phyloP scores from a whole-genome alignment of 2,113 vertebrate species.

The Mirounga angustirostris region DNA sequence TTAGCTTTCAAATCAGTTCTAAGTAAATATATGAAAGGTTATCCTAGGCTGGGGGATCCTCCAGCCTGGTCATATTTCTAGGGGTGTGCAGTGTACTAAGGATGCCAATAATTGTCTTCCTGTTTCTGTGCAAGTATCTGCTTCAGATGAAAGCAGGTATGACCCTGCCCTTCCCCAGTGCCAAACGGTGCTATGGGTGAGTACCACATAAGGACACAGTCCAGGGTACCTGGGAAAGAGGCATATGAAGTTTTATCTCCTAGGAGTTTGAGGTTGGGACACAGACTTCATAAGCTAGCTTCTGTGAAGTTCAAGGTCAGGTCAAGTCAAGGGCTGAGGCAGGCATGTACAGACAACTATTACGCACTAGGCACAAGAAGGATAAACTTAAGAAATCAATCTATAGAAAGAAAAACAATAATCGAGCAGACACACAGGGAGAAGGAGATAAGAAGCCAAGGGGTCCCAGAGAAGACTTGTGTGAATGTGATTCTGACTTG shows the following conservation, averaged over 20 bases:
- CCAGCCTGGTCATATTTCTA: background rate
- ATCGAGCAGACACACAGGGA: background rate
- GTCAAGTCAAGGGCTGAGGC: background rate
- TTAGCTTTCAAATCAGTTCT: background rate
- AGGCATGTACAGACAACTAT: background rate
- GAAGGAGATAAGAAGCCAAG: background rate
- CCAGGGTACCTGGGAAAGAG: background rate
- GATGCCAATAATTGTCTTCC: background rate
- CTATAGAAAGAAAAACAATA: background rate
- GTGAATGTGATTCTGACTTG: background rate
- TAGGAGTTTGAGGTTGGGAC: background rate
- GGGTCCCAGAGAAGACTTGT: background rate
- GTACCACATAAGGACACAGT: background rate
- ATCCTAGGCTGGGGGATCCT: no score
- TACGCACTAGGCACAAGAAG: background rate
- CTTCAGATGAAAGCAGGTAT: background rate
- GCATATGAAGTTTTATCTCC: background rate
- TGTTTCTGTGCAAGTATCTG: background rate
- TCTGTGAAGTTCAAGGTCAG: background rate
- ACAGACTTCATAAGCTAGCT: background rate
- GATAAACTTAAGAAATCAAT: background rate
- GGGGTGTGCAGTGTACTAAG: background rate
- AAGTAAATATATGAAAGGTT: background rate
- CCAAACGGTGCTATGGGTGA: background rate
- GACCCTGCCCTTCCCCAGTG: no score